Percentiles rank a stretch among this genome's conserved stretches.
phyloP scores from a whole-genome alignment of 2,113 vertebrate genomes.

The Leucosticte australis region DNA sequence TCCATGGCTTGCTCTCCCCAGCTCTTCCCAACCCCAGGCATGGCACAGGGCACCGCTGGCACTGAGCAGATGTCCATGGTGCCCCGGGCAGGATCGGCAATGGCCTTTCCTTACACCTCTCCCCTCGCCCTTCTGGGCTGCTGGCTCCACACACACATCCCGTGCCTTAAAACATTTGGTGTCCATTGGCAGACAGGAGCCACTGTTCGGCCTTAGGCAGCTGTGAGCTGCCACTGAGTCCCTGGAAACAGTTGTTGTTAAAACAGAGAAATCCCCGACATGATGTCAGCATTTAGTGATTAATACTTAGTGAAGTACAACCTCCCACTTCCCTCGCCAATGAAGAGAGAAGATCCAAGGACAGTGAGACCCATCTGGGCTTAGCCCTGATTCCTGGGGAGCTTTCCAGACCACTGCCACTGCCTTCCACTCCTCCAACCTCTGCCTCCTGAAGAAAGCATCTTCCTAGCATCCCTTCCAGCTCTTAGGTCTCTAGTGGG shows the following conservation, averaged over 20 bases:
- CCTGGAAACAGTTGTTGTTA: background rate
- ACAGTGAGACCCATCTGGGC: background rate
- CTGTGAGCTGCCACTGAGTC: background rate
- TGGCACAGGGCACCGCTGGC: background rate
- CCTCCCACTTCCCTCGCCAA: background rate
- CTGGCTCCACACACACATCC: background rate
- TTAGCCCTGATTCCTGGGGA: background rate
- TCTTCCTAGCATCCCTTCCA: background rate
- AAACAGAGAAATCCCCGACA: background rate
- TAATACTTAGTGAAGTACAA: background rate
- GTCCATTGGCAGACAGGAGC: background rate
- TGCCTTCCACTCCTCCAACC: background rate
- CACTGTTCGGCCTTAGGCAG: background rate
- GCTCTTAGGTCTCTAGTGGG: background rate
- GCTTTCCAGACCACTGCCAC: fast-evolving
- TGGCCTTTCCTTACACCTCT: background rate
- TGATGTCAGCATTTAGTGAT: background rate
- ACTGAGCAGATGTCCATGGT: background rate
- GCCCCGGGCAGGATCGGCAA: fast-evolving
- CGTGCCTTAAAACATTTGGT: background rate
- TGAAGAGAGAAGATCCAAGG: background rate
- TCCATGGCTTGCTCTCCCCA: background rate
- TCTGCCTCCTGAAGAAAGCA: background rate
- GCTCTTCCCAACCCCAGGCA: background rate
- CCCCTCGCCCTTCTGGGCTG: background rate